phyloP scores from a whole-genome alignment of 2,797 vertebrate species.

The Hippopotamyrus pictus region DNA sequence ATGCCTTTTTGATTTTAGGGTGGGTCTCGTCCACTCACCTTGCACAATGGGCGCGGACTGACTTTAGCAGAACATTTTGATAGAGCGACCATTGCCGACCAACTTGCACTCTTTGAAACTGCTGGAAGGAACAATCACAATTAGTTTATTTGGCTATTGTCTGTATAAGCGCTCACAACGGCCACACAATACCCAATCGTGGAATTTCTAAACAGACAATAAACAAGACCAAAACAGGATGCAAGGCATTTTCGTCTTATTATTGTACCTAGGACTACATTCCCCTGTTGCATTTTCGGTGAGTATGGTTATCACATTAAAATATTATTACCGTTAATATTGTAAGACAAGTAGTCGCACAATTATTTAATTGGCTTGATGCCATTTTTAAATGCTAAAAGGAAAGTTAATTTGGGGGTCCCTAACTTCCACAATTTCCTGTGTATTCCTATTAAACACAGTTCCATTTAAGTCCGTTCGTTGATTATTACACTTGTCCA shows the following conservation, averaged over 20 bases:
- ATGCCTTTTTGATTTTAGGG: background rate
- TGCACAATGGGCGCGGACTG: background rate
- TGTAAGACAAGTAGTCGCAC: background rate
- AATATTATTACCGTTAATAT: background rate
- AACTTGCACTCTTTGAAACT: background rate
- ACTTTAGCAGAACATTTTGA: background rate
- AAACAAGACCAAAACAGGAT: background rate
- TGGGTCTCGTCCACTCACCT: slow-evolving; percentile 7
- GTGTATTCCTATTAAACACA: background rate
- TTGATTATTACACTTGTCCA: background rate
- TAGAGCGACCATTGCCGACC: background rate
- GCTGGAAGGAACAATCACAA: background rate
- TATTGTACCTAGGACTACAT: slow-evolving; percentile 9
- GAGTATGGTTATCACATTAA: background rate
- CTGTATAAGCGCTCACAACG: background rate
- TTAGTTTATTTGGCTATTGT: background rate
- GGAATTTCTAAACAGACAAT: background rate
- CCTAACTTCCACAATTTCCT: background rate
- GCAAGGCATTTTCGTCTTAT: background rate
- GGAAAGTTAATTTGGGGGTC: background rate
- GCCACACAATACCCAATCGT: background rate
- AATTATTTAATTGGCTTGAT: background rate
- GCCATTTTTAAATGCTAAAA: background rate
- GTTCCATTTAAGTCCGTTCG: background rate
- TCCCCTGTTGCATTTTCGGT: slow-evolving; percentile 8